phyloP scores from a whole-genome alignment of 1,140 invertebrate genomes.

The Orussus abietinus region DNA sequence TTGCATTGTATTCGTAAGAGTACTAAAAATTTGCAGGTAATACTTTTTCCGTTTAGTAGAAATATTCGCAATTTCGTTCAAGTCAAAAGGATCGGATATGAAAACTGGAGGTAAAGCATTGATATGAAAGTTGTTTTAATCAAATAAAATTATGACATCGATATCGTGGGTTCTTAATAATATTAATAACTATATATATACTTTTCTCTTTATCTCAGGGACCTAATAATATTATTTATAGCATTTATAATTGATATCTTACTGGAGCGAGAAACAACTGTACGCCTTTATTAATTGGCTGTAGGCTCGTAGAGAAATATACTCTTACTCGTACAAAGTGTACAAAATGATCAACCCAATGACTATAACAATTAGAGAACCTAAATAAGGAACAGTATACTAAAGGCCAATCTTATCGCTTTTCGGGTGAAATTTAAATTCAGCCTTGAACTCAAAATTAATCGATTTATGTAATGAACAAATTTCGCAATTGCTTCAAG shows the following conservation, averaged over 20 bases:
- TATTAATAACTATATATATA: background rate
- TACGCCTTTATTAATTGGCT: background rate
- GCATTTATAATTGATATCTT: constrained; percentile 1
- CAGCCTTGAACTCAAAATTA: too few relatives aligned
- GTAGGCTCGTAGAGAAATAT: background rate
- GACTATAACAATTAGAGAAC: background rate
- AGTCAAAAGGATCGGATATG: too few relatives aligned
- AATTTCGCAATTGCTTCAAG: too few relatives aligned
- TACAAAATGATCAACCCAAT: background rate
- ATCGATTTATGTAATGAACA: too few relatives aligned
- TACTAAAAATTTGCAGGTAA: too few relatives aligned
- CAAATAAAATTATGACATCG: background rate
- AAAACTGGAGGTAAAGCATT: too few relatives aligned
- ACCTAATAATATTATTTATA: background rate
- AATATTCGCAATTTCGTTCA: too few relatives aligned
- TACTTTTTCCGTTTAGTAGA: too few relatives aligned
- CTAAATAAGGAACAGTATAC: background rate
- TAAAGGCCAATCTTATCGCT: background rate
- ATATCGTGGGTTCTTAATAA: background rate
- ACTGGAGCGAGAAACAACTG: background rate
- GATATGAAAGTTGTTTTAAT: too few relatives aligned
- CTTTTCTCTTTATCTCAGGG: too few relatives aligned
- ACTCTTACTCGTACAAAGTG: background rate
- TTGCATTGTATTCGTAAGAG: too few relatives aligned
- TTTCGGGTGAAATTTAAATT: background rate